These are phyloP conservation scores for Oreochromis tanganicae DNA, from an alignment of 2,113 vertebrate genomes.

Conservation along the genomic window DNA sequence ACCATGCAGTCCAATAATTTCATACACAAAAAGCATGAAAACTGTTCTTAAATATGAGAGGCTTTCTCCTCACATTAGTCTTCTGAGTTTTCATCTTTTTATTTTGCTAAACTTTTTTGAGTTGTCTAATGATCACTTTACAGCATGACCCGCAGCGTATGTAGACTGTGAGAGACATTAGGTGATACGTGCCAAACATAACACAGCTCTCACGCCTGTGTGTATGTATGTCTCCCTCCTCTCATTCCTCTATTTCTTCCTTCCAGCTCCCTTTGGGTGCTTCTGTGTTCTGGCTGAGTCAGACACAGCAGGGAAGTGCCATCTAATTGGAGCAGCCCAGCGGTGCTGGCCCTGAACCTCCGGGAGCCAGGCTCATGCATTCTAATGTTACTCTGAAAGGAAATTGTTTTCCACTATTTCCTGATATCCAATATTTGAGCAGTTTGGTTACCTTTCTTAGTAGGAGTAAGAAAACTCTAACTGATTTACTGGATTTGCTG, in stretches of 20 bases:
- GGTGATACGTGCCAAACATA: slow-evolving; percentile 51
- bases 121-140: slow-evolving; percentile 11
- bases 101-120: neutral
- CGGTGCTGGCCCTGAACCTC: slow-evolving; percentile 73
- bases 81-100: neutral
- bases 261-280: slow-evolving; percentile 67
- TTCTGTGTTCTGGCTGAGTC: slow-evolving; percentile 73
- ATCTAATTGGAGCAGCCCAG: slow-evolving; percentile 79
- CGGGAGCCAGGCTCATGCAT: slow-evolving; percentile 74
- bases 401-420: slow-evolving; percentile 87
- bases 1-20: neutral
- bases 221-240: slow-evolving; percentile 10
- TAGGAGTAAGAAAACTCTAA: slow-evolving; percentile 77
- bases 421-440: slow-evolving; percentile 81
- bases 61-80: neutral
- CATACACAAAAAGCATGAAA: neutral
- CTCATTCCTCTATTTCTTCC: slow-evolving; percentile 51
- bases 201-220: slow-evolving; percentile 22
- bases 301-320: slow-evolving; percentile 79
- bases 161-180: slow-evolving; percentile 32
- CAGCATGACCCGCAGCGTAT: slow-evolving; percentile 10
- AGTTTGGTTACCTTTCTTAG: slow-evolving; percentile 67
- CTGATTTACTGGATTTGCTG: slow-evolving; percentile 79
- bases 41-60: neutral
- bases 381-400: slow-evolving; percentile 86